phyloP scores from a whole-genome alignment of 2,888 invertebrate genomes.

The Spicauda simplicius region DNA sequence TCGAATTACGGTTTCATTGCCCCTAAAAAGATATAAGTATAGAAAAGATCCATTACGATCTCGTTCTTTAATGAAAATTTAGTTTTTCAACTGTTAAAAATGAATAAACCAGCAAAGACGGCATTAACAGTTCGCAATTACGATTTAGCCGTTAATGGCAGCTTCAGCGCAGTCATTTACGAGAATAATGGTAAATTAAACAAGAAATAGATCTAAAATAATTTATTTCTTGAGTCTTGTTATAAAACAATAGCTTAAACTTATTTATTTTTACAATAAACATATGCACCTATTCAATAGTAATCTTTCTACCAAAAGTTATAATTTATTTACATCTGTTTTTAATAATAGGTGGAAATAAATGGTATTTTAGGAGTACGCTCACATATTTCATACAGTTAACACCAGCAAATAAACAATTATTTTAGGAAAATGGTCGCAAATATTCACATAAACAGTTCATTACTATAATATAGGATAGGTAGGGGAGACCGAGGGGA shows the following conservation, averaged over 20 bases:
- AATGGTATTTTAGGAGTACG: conserved; percentile 14
- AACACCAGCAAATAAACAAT: conserved; percentile 2
- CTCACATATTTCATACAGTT: conserved; percentile 17
- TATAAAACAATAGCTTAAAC: conserved; percentile 80
- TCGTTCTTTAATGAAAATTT: conserved; percentile 27
- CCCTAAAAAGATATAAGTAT: conserved; percentile 70
- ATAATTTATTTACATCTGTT: conserved; percentile 47
- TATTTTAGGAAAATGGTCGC: background rate
- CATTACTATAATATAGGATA: conserved; percentile 14
- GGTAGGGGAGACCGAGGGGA: no score
- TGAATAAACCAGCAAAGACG: background rate
- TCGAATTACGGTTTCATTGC: conserved; percentile 76
- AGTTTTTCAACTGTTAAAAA: conserved; percentile 15
- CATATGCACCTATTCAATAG: conserved; percentile 60
- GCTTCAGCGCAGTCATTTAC: background rate
- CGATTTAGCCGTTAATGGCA: background rate
- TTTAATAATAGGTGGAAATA: conserved; percentile 26
- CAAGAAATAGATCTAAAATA: conserved; percentile 75
- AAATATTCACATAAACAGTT: conserved; percentile 14
- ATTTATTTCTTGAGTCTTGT: conserved; percentile 79
- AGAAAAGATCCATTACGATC: conserved; percentile 40
- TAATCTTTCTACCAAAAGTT: conserved; percentile 67
- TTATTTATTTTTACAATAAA: conserved; percentile 70
- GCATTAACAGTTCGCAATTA: background rate
- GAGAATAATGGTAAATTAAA: conserved; percentile 37